Evolutionary conservation across 2,888 invertebrate genomes (phyloP), one percentile per base, ranked within the genome.

Genomic region (Polydrusus cervinus): DNA sequence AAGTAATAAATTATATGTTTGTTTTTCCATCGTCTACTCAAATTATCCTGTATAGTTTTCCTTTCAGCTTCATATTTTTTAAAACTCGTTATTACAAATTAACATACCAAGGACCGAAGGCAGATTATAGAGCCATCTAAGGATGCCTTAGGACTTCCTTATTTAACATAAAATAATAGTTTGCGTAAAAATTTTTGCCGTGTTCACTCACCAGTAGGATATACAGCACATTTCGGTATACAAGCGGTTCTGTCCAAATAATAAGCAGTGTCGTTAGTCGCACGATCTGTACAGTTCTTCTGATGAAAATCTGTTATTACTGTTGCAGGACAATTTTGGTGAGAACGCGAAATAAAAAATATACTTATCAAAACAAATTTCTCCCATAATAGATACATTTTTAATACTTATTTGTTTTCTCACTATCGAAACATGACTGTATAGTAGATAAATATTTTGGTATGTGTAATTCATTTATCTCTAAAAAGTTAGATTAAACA

Each of bases 231-330:
- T 49, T 71, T 77, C 18, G 77, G 77, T 40, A 77, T 71, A 55
- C 77, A 77, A 2, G 8, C 6, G n/a, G 10, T 62, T 47, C 45
- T 77, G 62, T 77, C 67, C 18, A 77, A 40, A 51, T 77, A 77
- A 60, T 77, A 77, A 11, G 77, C 66, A 9, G 43, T 66, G 2
- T 45, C 55, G 13, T 20, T 47, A 2, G 62, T 68, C 6, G 77
- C 74, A 43, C 9, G 60, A 64, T 74, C 74, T 8, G 77, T 77
- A 38, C 77, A 77, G 47, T 67, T 71, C 53, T 67, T 77, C 34
- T 77, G 77, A 67, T 77, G 64, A 20, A 77, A 74, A 64, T 55
- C 47, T n/a, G 77, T 62, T 18, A 77, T 55, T 18, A 77, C 7
- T n/a, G 18, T 76, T 14, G 55, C 71, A 9, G 74, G 74, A 45